Base-by-base conservation (phyloP, 2,797 vertebrate genomes). In the Calcarius lapponicus region DNA sequence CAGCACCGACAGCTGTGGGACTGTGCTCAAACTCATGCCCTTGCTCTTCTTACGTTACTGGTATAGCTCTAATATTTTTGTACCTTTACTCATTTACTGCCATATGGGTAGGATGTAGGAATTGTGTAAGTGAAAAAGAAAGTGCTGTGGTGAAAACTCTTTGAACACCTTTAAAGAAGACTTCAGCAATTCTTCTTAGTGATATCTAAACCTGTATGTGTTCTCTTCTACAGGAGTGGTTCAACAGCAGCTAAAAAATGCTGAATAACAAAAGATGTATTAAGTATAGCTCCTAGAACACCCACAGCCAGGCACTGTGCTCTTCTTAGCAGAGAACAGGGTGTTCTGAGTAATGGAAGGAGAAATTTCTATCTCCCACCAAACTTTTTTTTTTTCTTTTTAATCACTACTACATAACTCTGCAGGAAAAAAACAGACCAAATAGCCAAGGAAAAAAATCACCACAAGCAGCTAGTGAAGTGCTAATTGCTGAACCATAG, bases 81-180 rank as follows among this genome's bases (percentile, higher is more conserved):
- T 72, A 56, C 34, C 38, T 93, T 67, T 78, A 40, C 11, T 66
- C 38, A 26, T 58, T 72, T 72, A 48, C 62, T 92, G 80, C 58
- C 38, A 2, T 57, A 24, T 61, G 16, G 82, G 57, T 83, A 89
- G 47, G 18, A 69, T 6, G 36, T 64, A 72, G 82, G 66, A 75
- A 62, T 56, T 80, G 28, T 57, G 13, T 47, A 47, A 51, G 65
- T 79, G 85, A 94, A 88, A 89, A 93, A 88, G n/a, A 84, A 92
- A 53, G 51, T 53, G 54, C n/a, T 86, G 47, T 60, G 69, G 57
- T 71, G 75, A 74, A 93, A 92, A 85, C 28, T 71, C 57, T 51
- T 92, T 6, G 2, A 45, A 31, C 12, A 53, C 10, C 38, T 85
- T 80, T 64, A 83, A 64, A 69, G 43, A 58, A 82, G 57, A 51